Base-by-base conservation (phyloP, 2,113 vertebrate species). In the Zapornia atra region DNA sequence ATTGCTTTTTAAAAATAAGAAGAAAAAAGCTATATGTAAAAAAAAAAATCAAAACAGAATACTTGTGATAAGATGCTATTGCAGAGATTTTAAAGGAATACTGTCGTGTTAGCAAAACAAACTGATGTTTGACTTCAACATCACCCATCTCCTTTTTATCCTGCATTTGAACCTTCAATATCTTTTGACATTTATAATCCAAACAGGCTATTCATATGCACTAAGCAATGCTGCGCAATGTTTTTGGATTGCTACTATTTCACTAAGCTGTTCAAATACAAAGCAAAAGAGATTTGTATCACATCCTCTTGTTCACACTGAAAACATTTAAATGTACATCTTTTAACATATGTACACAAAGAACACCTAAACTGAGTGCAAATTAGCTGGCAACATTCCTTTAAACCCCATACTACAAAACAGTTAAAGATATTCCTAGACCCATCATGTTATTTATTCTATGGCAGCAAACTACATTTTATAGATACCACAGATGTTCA, bases 1-100 rank as follows among this genome's bases (percentile, higher is more conserved):
- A 99, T 99, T 99, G 99, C 99, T 99, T 96, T 92, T 83, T 33
- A 83, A 88, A 96, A 94, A 91, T n/a, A 87, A 61, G 5, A 87
- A 96, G 42, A 96, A 81, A 94, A 95, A 92, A 79, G 29, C 21
- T 83, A 21, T 31, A 66, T 84, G 59, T 95, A 82, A 92, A 86
- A 90, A 66, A 71, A 72, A 71, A 59, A 46, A 57, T 24, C 21
- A 60, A 75, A 86, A 11, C 29, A 66, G 50, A 78, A 71, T 51
- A 86, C 61, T 92, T 84, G 9, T 46, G 36, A 70, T 24, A 92
- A 33, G 26, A 83, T 48, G 33, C 14, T 61, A 54, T 3, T 78
- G 33, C 57, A 81, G 19, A 68, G 15, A 90, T 84, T 91, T 90
- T 42, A 76, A 91, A 92, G 24, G 46, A 82, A 42, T 79, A 53